A percentile compares a stretch with the other conserved stretches of the same genome.
phyloP scores from a whole-genome alignment of 2,888 invertebrate genomes.

The Cremastinae sp. region DNA sequence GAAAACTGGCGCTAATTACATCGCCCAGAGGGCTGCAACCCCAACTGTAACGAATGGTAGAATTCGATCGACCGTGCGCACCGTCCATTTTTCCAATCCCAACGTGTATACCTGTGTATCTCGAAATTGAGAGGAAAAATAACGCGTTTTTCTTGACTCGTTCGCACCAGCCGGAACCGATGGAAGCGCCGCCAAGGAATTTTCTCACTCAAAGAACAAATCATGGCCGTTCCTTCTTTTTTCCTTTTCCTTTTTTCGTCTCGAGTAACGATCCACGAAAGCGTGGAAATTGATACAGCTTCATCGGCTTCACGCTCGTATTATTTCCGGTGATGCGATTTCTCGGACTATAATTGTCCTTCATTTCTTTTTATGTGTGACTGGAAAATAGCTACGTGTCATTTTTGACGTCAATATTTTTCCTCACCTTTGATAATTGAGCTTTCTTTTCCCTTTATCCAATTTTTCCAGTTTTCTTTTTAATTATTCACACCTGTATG shows the following conservation, averaged over 20 bases:
- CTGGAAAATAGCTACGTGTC: not conserved
- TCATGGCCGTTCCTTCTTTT: slow-evolving; percentile 15
- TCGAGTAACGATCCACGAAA: slow-evolving; percentile 10
- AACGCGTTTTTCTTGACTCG: slow-evolving; percentile 22
- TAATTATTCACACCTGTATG: too few species aligned
- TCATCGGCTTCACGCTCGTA: slow-evolving; percentile 45
- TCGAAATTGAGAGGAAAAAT: slow-evolving; percentile 24
- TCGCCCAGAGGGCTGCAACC: slow-evolving; percentile 63
- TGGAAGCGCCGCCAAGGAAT: slow-evolving; percentile 44
- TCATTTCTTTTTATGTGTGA: not conserved
- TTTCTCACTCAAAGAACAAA: slow-evolving; percentile 21
- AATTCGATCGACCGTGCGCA: slow-evolving; percentile 12
- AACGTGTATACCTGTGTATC: not conserved
- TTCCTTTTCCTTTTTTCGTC: slow-evolving; percentile 18
- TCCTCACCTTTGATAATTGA: slow-evolving; percentile 7
- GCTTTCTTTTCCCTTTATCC: too few species aligned
- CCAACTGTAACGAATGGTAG: slow-evolving; percentile 65
- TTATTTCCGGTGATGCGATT: slow-evolving; percentile 40
- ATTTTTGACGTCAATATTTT: not conserved
- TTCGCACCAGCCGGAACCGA: slow-evolving; percentile 51
- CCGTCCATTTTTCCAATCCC: slow-evolving; percentile 1
- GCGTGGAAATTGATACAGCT: slow-evolving; percentile 41
- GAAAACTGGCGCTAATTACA: slow-evolving; percentile 76
- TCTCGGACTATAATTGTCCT: slow-evolving; percentile 28
- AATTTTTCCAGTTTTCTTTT: too few species aligned